Evolutionary conservation across 1,140 invertebrate genomes (phyloP).

Genomic region (Ceratitis capitata): DNA sequence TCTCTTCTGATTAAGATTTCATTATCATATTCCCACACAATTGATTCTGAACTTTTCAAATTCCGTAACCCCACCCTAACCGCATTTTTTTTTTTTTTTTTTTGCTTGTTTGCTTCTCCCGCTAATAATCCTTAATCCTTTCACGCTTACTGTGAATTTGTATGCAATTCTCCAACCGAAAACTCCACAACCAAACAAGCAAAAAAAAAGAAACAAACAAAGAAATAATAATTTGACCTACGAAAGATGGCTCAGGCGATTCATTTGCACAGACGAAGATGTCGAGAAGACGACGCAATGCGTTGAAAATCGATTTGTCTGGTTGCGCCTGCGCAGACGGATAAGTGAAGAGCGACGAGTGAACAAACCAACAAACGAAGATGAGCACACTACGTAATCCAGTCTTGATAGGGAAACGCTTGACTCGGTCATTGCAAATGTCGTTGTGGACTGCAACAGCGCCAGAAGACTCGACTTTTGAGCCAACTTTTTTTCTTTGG

Average conservation of each 20-base stretch:
- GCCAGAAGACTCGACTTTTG: slow-evolving; percentile 1
- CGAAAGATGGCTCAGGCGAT: not conserved
- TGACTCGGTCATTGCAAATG: not conserved
- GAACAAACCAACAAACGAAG: not conserved
- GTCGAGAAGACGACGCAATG: slow-evolving; percentile 29
- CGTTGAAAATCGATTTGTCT: slow-evolving; percentile 65
- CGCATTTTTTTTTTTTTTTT: slow-evolving; percentile 26
- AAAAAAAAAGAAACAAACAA: slow-evolving; percentile 13
- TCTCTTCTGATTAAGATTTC: too few relatives aligned
- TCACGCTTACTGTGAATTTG: slow-evolving; percentile 60
- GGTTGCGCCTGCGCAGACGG: slow-evolving; percentile 64
- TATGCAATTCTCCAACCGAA: slow-evolving; percentile 15
- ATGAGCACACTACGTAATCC: not conserved
- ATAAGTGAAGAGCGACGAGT: slow-evolving; percentile 49
- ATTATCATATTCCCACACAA: not conserved
- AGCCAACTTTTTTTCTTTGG: too few relatives aligned
- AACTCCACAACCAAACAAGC: not conserved
- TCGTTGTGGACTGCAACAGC: slow-evolving; percentile 7
- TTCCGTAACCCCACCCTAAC: not conserved
- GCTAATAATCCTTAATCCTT: slow-evolving; percentile 60
- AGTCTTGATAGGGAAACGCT: not conserved
- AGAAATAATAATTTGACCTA: not conserved
- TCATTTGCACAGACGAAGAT: not conserved
- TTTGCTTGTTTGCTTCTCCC: too few relatives aligned
- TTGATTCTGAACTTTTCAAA: not conserved